These are phyloP conservation scores for Tipula confusa DNA, from an alignment of 2,888 invertebrate species.

Conservation along the genomic window DNA sequence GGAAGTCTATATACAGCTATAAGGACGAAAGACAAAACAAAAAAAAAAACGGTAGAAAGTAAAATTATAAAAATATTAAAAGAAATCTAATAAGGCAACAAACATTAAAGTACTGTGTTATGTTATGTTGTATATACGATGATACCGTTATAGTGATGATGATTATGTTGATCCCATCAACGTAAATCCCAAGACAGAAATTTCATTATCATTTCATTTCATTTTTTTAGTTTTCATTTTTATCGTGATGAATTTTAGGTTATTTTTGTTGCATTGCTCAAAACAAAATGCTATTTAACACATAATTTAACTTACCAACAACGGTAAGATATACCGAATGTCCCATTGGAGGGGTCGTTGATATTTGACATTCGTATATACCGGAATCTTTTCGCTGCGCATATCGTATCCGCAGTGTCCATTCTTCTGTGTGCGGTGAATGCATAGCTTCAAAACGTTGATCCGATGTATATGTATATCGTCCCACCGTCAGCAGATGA, in stretches of 20 bases:
- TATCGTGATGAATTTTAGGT: neutral
- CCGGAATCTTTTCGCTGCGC: conserved; percentile 71
- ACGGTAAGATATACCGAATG: conserved; percentile 76
- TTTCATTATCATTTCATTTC: neutral
- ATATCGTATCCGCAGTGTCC: conserved; percentile 74
- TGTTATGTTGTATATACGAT: too few relatives aligned
- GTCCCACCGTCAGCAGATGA: conserved; percentile 67
- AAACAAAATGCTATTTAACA: neutral
- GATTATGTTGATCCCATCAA: neutral
- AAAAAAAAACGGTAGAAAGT: too few relatives aligned
- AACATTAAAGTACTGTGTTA: neutral
- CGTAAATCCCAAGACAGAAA: neutral
- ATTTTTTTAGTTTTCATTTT: too few relatives aligned
- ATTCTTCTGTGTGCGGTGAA: conserved; percentile 81
- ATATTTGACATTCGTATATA: conserved; percentile 87
- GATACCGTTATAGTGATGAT: neutral
- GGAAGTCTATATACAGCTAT: neutral
- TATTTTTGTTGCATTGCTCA: neutral
- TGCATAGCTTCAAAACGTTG: conserved; percentile 84
- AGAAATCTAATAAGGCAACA: neutral
- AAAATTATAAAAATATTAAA: conserved; percentile 8
- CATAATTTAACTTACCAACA: conserved; percentile 63
- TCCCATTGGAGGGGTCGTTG: conserved; percentile 82
- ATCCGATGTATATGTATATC: conserved; percentile 74
- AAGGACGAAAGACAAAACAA: neutral